Evolutionary conservation across 2,113 vertebrate species (phyloP).

Genomic region (Pavo muticus): DNA sequence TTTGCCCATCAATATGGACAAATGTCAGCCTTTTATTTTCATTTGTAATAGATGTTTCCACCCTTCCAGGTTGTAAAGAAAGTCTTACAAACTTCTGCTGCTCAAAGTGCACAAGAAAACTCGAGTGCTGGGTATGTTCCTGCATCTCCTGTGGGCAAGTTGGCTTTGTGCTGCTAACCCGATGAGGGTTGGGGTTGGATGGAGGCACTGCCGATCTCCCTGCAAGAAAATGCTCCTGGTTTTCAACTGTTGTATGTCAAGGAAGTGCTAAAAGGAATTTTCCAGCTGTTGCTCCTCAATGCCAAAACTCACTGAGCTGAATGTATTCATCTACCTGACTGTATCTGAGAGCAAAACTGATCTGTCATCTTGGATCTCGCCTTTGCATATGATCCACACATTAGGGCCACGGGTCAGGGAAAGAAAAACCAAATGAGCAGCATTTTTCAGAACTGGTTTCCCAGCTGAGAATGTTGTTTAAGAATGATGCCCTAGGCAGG

Average conservation of each 20-base stretch:
- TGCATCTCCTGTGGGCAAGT: neutral
- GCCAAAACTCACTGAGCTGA: slow-evolving; percentile 25
- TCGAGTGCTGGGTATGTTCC: neutral
- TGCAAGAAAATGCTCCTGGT: slow-evolving; percentile 13
- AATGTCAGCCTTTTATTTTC: neutral
- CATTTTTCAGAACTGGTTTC: slow-evolving; percentile 53
- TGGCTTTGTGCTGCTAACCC: neutral
- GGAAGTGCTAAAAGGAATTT: slow-evolving; percentile 54
- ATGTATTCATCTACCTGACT: slow-evolving; percentile 46
- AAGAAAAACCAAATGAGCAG: slow-evolving; percentile 42
- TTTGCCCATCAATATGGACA: neutral
- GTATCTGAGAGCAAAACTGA: slow-evolving; percentile 35
- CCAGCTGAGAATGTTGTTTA: neutral
- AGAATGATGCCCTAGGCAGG: slow-evolving; percentile 34
- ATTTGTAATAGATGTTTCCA: neutral
- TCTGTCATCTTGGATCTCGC: slow-evolving; percentile 52
- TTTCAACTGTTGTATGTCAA: slow-evolving; percentile 26
- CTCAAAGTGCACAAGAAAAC: neutral
- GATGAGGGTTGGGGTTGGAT: neutral
- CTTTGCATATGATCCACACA: slow-evolving; percentile 29
- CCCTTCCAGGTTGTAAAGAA: neutral
- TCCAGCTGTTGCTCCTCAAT: slow-evolving; percentile 52
- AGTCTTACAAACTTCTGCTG: neutral
- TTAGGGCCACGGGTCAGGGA: slow-evolving; percentile 1
- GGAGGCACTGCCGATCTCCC: neutral